phyloP scores from a whole-genome alignment of 2,797 vertebrate genomes.

The Hoplostethus mediterraneus region DNA sequence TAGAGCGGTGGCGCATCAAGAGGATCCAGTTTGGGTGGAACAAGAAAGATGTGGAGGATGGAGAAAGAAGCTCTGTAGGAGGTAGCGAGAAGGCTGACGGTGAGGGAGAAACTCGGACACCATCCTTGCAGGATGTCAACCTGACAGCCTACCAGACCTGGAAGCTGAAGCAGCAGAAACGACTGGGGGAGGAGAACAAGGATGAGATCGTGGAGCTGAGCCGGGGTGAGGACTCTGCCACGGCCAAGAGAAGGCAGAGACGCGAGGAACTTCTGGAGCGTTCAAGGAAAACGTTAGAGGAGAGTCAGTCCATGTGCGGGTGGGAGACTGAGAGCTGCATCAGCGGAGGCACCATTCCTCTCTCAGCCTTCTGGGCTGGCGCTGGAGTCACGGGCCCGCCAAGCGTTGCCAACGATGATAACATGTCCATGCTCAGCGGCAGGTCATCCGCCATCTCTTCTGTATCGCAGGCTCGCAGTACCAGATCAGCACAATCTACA shows the following conservation, averaged over 20 bases:
- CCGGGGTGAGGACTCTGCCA: conserved; percentile 85
- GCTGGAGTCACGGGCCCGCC: conserved; percentile 72
- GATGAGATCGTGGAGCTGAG: conserved; percentile 90
- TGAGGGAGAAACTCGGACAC: conserved; percentile 64
- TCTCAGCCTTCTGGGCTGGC: conserved; percentile 90
- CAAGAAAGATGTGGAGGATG: conserved; percentile 89
- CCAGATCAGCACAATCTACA: conserved; percentile 48
- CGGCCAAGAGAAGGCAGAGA: conserved; percentile 88
- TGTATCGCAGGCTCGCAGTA: conserved; percentile 81
- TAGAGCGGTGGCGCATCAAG: conserved; percentile 97
- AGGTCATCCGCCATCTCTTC: conserved; percentile 83
- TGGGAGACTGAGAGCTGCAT: conserved; percentile 88
- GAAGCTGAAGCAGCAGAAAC: conserved; percentile 92
- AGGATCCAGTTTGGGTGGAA: conserved; percentile 98
- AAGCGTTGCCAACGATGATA: conserved; percentile 83
- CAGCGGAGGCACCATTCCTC: conserved; percentile 87
- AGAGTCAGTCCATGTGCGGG: conserved; percentile 92
- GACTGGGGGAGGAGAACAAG: conserved; percentile 86
- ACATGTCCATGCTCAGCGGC: conserved; percentile 88
- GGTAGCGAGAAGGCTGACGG: conserved; percentile 24
- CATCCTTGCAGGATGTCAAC: conserved; percentile 84
- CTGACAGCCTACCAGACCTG: conserved; percentile 95
- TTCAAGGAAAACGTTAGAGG: conserved; percentile 90
- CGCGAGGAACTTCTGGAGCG: conserved; percentile 92
- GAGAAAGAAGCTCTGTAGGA: conserved; percentile 70